Conservation (phyloP, 1,140 invertebrate species). For the Grapholita molesta region DNA sequence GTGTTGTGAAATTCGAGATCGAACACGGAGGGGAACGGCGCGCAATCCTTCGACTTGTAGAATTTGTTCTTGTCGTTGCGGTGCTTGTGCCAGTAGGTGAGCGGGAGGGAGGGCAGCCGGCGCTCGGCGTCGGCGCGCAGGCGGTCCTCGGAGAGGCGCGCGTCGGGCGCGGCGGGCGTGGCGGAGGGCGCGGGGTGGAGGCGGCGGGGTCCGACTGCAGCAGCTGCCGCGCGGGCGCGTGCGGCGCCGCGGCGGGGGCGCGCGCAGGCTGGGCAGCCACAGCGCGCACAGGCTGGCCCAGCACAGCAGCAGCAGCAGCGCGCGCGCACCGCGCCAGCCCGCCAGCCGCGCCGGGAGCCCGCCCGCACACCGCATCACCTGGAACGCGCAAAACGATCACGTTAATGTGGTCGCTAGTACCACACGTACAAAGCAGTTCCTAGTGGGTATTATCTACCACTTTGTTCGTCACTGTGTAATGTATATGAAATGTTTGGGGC, state of each 20-base stretch:
- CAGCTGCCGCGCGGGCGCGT: constrained; percentile 50
- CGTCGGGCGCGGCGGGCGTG: constrained; percentile 72
- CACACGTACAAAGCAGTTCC: too few species aligned
- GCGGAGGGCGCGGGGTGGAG: constrained; percentile 46
- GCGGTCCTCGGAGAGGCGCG: constrained; percentile 84
- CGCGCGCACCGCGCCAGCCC: constrained; percentile 42
- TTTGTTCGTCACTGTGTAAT: too few species aligned
- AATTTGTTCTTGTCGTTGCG: constrained; percentile 88
- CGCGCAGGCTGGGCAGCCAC: constrained; percentile 40
- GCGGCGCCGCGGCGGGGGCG: constrained; percentile 37
- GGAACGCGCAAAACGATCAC: background rate
- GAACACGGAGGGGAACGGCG: constrained; percentile 89
- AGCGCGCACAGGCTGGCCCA: constrained; percentile 40
- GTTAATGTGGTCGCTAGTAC: too few species aligned
- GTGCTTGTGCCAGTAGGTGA: constrained; percentile 89
- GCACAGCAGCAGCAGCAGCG: constrained; percentile 37
- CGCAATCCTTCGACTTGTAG: constrained; percentile 87
- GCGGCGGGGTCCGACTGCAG: constrained; percentile 61
- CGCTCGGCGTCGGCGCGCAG: constrained; percentile 88
- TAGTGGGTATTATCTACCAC: too few species aligned
- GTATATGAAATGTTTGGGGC: too few species aligned
- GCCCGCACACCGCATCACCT: constrained; percentile 55
- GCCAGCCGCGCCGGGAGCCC: constrained; percentile 42
- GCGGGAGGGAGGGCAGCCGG: constrained; percentile 87
- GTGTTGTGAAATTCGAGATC: constrained; percentile 95